Conservation (phyloP, 2,797 vertebrate genomes). For the Ceryle rudis region DNA sequence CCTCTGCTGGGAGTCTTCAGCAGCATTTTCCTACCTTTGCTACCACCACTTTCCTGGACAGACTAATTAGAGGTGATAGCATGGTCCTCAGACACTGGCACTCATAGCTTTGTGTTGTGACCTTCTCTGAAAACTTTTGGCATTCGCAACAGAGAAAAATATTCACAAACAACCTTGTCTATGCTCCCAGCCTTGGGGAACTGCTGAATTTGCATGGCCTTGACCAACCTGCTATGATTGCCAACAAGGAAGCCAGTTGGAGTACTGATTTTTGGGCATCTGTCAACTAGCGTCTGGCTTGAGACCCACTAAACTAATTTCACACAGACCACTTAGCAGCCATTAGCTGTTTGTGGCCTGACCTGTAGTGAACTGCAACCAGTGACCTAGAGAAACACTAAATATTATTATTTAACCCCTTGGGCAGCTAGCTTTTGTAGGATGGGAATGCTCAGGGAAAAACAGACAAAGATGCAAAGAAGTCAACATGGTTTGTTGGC, state of each 20-base stretch:
- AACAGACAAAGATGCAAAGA: neutral
- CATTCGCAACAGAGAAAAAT: neutral
- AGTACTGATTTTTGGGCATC: conserved; percentile 25
- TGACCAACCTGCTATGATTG: conserved; percentile 10
- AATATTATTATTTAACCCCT: neutral
- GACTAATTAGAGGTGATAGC: neutral
- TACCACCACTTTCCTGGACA: neutral
- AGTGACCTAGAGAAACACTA: neutral
- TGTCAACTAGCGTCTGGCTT: conserved; percentile 23
- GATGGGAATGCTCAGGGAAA: neutral
- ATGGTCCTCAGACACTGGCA: neutral
- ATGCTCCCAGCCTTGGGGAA: neutral
- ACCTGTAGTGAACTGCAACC: neutral
- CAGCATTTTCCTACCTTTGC: neutral
- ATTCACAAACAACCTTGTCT: neutral
- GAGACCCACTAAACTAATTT: conserved; percentile 39
- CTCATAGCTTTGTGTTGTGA: neutral
- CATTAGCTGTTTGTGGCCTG: neutral
- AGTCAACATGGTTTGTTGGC: fast-evolving
- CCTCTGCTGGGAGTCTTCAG: neutral
- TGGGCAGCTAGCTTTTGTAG: neutral
- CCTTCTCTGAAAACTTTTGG: neutral
- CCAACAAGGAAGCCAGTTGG: neutral
- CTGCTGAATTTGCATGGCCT: conserved; percentile 32
- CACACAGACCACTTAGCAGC: conserved; percentile 26